Evolutionary conservation across 2,888 invertebrate genomes (phyloP).

Genomic region (Eucriotettix oculatus): DNA sequence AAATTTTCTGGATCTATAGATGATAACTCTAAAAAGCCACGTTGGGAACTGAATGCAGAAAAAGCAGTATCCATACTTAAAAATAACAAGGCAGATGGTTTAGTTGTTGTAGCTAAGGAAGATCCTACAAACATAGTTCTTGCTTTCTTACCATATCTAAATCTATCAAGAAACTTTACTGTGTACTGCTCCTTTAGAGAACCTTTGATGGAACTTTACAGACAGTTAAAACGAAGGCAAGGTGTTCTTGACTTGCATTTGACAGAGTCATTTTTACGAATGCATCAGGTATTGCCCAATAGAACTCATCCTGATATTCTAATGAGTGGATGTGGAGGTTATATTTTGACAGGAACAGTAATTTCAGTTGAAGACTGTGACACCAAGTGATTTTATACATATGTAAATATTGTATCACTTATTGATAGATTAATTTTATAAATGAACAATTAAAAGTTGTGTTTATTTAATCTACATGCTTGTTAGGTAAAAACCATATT

Average conservation of each 20-base stretch:
- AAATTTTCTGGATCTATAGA: constrained; percentile 7
- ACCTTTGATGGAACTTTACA: constrained; percentile 69
- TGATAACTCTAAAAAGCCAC: constrained; percentile 31
- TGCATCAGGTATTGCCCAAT: constrained; percentile 77
- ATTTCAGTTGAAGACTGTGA: constrained; percentile 11
- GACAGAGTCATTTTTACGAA: constrained; percentile 72
- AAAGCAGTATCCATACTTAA: constrained; percentile 43
- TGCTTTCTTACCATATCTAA: constrained; percentile 57
- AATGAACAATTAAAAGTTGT: too few relatives aligned
- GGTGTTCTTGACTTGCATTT: constrained; percentile 62
- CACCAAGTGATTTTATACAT: neutral
- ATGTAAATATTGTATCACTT: too few relatives aligned
- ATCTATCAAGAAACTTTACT: constrained; percentile 68
- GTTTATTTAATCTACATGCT: too few relatives aligned
- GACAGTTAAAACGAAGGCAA: constrained; percentile 51
- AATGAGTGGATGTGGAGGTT: constrained; percentile 82
- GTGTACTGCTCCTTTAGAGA: constrained; percentile 68
- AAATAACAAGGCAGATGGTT: constrained; percentile 46
- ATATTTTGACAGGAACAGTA: constrained; percentile 55
- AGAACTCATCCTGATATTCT: constrained; percentile 90
- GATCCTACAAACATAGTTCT: constrained; percentile 68
- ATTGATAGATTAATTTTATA: too few relatives aligned
- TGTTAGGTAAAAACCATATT: too few relatives aligned
- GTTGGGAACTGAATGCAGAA: constrained; percentile 54
- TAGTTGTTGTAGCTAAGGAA: constrained; percentile 67